Conservation (phyloP, 2,888 invertebrate genomes). For the Dascillus cervinus region DNA sequence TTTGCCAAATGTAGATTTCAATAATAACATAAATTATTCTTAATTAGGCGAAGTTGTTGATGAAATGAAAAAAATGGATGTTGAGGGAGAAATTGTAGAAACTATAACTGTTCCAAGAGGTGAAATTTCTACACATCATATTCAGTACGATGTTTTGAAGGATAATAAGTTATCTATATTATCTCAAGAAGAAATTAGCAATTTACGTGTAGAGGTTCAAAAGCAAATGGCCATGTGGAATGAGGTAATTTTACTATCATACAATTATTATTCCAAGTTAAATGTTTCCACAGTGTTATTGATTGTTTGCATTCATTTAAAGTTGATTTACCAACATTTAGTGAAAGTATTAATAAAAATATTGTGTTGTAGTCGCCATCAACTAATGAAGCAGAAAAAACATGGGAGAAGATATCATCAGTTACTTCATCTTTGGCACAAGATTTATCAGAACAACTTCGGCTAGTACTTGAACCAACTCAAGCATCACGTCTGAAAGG, state of each 20-base stretch:
- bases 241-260: conserved; percentile 41
- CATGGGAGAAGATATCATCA: conserved; percentile 57
- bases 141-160: conserved; percentile 40
- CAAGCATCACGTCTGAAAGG: conserved; percentile 87
- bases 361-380: conserved; percentile 35
- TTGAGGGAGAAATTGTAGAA: conserved; percentile 66
- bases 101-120: conserved; percentile 63
- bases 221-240: conserved; percentile 45
- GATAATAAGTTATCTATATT: conserved; percentile 24
- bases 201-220: conserved; percentile 44
- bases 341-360: not conserved
- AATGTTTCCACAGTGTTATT: no score
- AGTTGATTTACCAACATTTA: no score
- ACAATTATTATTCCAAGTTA: no score
- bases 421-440: conserved; percentile 60
- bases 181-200: conserved; percentile 39
- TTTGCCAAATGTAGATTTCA: no score
- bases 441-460: conserved; percentile 85
- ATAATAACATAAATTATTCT: conserved; percentile 4
- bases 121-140: conserved; percentile 70
- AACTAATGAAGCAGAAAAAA: conserved; percentile 43
- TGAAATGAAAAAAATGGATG: conserved; percentile 46
- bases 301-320: no score
- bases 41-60: conserved; percentile 32
- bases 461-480: conserved; percentile 92